These are phyloP conservation scores for Pimephales promelas DNA, from an alignment of 2,113 vertebrate species.

Conservation along the genomic window DNA sequence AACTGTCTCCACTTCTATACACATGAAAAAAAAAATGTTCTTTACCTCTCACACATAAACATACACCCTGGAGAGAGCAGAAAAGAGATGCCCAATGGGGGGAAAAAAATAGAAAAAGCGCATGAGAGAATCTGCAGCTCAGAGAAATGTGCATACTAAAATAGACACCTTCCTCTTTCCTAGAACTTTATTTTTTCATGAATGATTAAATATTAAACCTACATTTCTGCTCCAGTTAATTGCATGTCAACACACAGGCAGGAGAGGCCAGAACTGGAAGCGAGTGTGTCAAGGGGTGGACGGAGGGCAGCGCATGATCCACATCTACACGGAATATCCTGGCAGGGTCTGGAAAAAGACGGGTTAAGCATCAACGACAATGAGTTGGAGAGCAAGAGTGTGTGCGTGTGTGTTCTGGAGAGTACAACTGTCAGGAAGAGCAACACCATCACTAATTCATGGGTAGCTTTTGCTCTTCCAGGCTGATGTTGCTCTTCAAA, in stretches of 20 bases:
- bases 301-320: constrained; percentile 40
- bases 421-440: constrained; percentile 55
- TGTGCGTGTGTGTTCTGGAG: constrained; percentile 34
- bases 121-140: not conserved
- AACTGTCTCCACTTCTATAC: not conserved
- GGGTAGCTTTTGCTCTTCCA: constrained; percentile 57
- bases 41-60: constrained; percentile 28
- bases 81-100: not conserved
- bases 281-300: not conserved
- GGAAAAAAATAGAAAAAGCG: not conserved
- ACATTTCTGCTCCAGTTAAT: constrained; percentile 69
- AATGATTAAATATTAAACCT: constrained; percentile 69
- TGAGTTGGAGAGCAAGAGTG: constrained; percentile 30
- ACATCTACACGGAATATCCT: constrained; percentile 41
- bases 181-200: constrained; percentile 47
- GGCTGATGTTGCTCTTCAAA: constrained; percentile 67
- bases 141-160: constrained; percentile 44
- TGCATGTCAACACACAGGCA: constrained; percentile 64
- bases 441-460: constrained; percentile 73
- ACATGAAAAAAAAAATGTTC: not conserved
- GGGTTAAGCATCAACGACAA: constrained; percentile 46
- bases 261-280: constrained; percentile 29
- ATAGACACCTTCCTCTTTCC: constrained; percentile 45
- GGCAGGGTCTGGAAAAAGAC: constrained; percentile 41
- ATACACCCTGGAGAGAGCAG: constrained; percentile 39